Evolutionary conservation across 2,113 vertebrate species (phyloP).

Genomic region (Bos taurus): DNA sequence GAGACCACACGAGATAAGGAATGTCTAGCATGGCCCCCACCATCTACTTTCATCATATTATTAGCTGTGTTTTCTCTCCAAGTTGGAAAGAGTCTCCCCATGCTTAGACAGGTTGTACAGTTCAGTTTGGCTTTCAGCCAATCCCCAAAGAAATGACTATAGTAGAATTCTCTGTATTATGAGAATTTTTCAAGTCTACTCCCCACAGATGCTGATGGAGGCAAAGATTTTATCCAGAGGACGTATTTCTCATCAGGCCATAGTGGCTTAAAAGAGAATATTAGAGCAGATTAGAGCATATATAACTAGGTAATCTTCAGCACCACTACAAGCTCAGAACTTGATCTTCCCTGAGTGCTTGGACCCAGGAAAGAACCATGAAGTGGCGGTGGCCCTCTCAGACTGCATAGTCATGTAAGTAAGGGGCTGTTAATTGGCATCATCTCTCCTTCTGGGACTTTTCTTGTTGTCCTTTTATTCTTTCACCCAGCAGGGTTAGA

Average conservation of each 20-base stretch:
- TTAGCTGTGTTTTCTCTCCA: background rate
- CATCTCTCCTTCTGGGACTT: background rate
- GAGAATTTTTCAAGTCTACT: background rate
- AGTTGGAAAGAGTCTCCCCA: background rate
- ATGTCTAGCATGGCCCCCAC: background rate
- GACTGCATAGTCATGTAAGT: constrained; percentile 74
- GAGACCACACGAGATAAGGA: no score
- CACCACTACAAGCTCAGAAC: no score
- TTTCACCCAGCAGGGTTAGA: background rate
- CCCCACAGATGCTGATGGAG: background rate
- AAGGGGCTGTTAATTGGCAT: background rate
- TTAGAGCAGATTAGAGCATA: background rate
- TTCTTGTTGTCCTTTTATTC: background rate
- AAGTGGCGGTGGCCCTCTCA: constrained; percentile 72
- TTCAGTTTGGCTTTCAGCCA: background rate
- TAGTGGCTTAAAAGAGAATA: background rate
- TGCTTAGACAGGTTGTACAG: background rate
- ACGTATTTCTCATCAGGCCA: constrained; percentile 65
- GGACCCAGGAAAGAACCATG: constrained; percentile 53
- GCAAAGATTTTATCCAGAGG: background rate
- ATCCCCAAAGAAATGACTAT: background rate
- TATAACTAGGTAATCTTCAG: constrained; percentile 27
- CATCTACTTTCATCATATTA: background rate
- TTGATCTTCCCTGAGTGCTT: background rate
- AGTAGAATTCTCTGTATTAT: background rate